These are phyloP conservation scores for Osmerus mordax DNA, from an alignment of 2,113 vertebrate genomes.

Conservation along the genomic window DNA sequence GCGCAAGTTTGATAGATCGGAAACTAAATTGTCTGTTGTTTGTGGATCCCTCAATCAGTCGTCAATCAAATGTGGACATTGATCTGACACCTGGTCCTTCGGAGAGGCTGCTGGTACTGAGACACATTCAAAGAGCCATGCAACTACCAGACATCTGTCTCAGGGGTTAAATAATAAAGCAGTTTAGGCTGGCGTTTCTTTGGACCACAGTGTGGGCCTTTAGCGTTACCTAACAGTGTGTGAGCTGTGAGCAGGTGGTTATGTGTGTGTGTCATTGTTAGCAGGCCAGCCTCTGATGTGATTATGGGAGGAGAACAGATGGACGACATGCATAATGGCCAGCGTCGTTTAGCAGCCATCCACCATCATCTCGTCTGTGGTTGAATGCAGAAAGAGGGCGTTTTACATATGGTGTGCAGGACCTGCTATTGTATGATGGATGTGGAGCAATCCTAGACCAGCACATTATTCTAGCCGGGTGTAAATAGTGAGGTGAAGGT, in stretches of 20 bases:
- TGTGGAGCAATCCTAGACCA: conserved; percentile 47
- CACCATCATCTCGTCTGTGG: conserved; percentile 16
- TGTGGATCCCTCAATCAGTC: conserved; percentile 29
- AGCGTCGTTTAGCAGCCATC: conserved; percentile 25
- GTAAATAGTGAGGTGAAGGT: conserved; percentile 42
- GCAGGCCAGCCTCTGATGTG: conserved; percentile 31
- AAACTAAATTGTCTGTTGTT: conserved; percentile 30
- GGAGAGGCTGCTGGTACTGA: background rate
- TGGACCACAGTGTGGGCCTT: conserved; percentile 15
- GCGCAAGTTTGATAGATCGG: conserved; percentile 40
- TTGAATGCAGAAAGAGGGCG: conserved; percentile 28
- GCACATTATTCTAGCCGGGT: conserved; percentile 39
- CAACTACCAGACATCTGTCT: conserved; percentile 3
- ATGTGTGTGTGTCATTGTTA: conserved; percentile 36
- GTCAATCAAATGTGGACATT: conserved; percentile 23
- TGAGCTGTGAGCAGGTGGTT: conserved; percentile 47
- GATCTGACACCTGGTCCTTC: background rate
- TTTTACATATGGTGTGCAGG: conserved; percentile 51
- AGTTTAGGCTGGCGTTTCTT: conserved; percentile 1
- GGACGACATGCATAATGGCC: conserved; percentile 41
- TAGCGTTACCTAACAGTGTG: conserved; percentile 12
- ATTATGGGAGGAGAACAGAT: conserved; percentile 57
- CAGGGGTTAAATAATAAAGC: conserved; percentile 11
- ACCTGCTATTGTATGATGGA: conserved; percentile 50
- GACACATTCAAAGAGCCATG: conserved; percentile 1